Conservation (phyloP, 2,888 invertebrate species). For the Tuberolachnus salignus region DNA sequence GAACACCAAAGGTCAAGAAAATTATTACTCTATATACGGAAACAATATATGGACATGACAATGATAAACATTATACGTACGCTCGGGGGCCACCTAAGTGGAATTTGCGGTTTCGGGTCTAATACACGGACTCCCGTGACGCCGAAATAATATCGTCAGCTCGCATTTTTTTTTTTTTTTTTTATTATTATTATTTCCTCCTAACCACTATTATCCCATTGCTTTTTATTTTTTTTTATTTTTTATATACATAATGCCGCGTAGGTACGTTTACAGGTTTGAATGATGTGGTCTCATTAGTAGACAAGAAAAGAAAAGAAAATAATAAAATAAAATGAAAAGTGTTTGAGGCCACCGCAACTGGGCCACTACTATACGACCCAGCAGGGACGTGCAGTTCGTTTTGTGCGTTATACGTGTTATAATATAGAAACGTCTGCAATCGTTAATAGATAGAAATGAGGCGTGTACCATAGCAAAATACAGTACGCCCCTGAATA, state of each 20-base stretch:
- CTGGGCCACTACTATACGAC: conserved; percentile 46
- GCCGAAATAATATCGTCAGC: conserved; percentile 50
- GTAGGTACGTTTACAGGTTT: conserved; percentile 6
- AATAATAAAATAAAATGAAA: not conserved
- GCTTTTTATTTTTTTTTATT: conserved; percentile 7
- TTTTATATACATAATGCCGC: not conserved
- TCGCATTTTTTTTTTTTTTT: conserved; percentile 17
- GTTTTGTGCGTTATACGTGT: no score
- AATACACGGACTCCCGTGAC: conserved; percentile 46
- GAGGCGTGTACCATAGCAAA: conserved; percentile 40
- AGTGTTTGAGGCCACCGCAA: conserved; percentile 52
- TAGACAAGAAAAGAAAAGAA: conserved; percentile 13
- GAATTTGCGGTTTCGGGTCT: conserved; percentile 52
- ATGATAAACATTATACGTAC: conserved; percentile 28
- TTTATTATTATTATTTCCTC: no score
- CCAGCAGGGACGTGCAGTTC: conserved; percentile 36
- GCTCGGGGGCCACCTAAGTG: conserved; percentile 42
- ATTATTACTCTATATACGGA: conserved; percentile 26
- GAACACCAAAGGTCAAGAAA: conserved; percentile 51
- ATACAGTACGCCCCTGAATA: not conserved
- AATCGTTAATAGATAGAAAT: conserved; percentile 33
- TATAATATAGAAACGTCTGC: not conserved
- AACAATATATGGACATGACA: conserved; percentile 48
- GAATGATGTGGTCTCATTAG: conserved; percentile 52
- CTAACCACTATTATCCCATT: conserved; percentile 46